phyloP scores from a whole-genome alignment of 2,888 invertebrate genomes.

The Drosophila longiperda region DNA sequence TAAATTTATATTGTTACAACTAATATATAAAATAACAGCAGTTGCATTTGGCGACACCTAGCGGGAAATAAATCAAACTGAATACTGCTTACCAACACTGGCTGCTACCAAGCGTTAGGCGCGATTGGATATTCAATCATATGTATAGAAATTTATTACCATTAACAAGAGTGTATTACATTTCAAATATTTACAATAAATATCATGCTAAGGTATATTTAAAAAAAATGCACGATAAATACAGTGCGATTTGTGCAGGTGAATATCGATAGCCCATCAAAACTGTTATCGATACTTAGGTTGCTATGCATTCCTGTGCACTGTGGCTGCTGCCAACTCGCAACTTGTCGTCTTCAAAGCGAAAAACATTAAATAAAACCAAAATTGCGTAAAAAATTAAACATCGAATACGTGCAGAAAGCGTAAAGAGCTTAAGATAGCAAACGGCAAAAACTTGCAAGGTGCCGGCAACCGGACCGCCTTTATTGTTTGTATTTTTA shows the following conservation, averaged over 20 bases:
- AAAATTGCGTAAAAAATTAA: conserved; percentile 33
- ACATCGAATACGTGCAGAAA: conserved; percentile 14
- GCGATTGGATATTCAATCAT: background rate
- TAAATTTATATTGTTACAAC: background rate
- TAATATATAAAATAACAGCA: conserved; percentile 14
- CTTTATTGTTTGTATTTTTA: conserved; percentile 44
- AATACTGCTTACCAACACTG: conserved; percentile 12
- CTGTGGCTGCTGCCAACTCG: conserved; percentile 40
- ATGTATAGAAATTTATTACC: background rate
- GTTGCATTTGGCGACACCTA: conserved; percentile 23
- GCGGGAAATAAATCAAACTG: background rate
- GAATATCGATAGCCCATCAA: conserved; percentile 9
- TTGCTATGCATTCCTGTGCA: conserved; percentile 38
- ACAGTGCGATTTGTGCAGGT: background rate
- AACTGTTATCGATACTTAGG: conserved; percentile 21
- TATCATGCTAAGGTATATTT: background rate
- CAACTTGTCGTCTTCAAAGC: conserved; percentile 55
- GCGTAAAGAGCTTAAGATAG: conserved; percentile 7
- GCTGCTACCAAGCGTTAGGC: background rate
- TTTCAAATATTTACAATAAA: background rate
- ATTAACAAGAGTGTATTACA: background rate
- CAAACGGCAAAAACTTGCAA: conserved; percentile 25
- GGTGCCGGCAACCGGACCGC: conserved; percentile 50
- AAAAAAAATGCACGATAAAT: background rate
- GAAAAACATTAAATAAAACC: conserved; percentile 74